Evolutionary conservation across 2,888 invertebrate genomes (phyloP).

Genomic region (Romanomermis culicivorax): DNA sequence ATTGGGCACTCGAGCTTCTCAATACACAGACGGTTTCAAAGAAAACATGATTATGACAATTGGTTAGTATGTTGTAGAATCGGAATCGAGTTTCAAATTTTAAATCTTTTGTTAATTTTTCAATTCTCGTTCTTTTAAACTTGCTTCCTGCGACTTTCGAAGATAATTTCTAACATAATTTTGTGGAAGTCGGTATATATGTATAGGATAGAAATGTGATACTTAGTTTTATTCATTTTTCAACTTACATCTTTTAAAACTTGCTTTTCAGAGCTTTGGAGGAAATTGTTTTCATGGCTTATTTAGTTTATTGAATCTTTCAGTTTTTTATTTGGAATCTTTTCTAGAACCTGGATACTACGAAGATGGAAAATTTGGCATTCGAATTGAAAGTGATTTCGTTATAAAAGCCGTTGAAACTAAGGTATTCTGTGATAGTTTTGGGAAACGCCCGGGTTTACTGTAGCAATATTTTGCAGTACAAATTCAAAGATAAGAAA

Average conservation of each 20-base stretch:
- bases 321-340: no score
- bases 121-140: no score
- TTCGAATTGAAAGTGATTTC: slow-evolving; percentile 69
- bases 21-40: slow-evolving; percentile 9
- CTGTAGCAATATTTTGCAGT: slow-evolving; percentile 26
- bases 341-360: slow-evolving; percentile 90
- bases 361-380: slow-evolving; percentile 65
- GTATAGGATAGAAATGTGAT: no score
- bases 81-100: not conserved
- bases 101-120: slow-evolving; percentile 10
- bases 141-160: no score
- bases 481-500: slow-evolving; percentile 46
- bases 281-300: no score
- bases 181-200: no score
- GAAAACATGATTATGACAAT: slow-evolving; percentile 21
- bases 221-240: no score
- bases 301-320: no score
- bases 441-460: not conserved
- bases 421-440: no score
- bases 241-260: no score
- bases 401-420: slow-evolving; percentile 43
- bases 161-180: no score
- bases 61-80: slow-evolving; percentile 1
- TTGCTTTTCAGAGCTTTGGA: no score
- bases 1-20: slow-evolving; percentile 14